Conservation (phyloP, 1,140 invertebrate species). For the Lordiphosa stackelbergi region DNA sequence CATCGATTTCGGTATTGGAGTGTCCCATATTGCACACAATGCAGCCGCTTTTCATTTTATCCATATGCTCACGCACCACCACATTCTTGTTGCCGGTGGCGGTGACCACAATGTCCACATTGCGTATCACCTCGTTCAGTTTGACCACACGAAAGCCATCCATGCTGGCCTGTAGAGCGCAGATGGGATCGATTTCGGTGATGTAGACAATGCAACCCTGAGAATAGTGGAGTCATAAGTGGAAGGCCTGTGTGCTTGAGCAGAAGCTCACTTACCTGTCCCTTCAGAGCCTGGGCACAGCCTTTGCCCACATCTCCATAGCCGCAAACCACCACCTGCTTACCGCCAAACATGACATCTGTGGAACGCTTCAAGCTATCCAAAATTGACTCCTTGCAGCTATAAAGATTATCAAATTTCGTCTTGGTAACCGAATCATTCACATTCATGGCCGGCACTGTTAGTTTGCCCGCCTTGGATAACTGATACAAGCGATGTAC, state of each 20-base stretch:
- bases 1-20: conserved; percentile 98
- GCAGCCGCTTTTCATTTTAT: conserved; percentile 97
- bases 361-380: conserved; percentile 76
- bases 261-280: conserved; percentile 78
- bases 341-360: conserved; percentile 98
- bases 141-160: conserved; percentile 97
- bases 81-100: conserved; percentile 98
- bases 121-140: conserved; percentile 88
- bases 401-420: conserved; percentile 92
- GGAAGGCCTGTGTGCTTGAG: too few species aligned
- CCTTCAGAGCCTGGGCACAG: conserved; percentile 96
- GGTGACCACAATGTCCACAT: conserved; percentile 96
- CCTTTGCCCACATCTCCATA: conserved; percentile 99
- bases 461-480: conserved; percentile 94
- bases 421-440: conserved; percentile 99
- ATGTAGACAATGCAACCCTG: conserved; percentile 94
- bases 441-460: conserved; percentile 99
- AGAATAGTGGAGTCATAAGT: not conserved
- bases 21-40: conserved; percentile 99
- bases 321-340: conserved; percentile 97
- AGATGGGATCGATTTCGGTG: conserved; percentile 99
- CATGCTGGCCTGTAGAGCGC: conserved; percentile 98
- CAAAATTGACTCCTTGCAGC: conserved; percentile 77
- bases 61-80: conserved; percentile 95
- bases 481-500: conserved; percentile 97